Conservation (phyloP, 2,888 invertebrate genomes). For the Standfussiana lucernea region DNA sequence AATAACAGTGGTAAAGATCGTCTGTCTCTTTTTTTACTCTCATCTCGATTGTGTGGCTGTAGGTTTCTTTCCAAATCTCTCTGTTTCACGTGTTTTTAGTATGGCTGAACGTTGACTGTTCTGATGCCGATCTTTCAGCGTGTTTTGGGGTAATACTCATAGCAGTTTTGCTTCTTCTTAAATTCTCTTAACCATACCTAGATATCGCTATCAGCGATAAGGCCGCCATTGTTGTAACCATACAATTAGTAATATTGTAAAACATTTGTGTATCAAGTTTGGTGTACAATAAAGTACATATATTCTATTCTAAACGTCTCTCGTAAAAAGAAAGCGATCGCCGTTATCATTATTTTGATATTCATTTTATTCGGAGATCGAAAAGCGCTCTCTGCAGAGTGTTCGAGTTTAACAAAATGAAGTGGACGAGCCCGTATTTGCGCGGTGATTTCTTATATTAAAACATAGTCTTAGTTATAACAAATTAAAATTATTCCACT, state of each 20-base stretch:
- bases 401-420: neutral
- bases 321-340: neutral
- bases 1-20: neutral
- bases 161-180: neutral
- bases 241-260: neutral
- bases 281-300: neutral
- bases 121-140: neutral
- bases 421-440: neutral
- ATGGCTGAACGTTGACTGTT: neutral
- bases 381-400: neutral
- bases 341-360: neutral
- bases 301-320: neutral
- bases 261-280: neutral
- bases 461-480: neutral
- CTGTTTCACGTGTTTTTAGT: neutral
- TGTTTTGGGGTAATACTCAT: too few species aligned
- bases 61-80: neutral
- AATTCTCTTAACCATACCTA: too few species aligned
- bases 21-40: neutral
- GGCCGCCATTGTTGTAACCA: neutral
- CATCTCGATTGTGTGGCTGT: neutral
- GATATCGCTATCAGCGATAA: neutral
- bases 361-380: neutral
- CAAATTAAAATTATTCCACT: conserved; percentile 8
- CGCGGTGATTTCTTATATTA: neutral